Percentiles rank a stretch among this genome's conserved stretches.
Conservation (phyloP, 2,113 vertebrate genomes). For the Papio anubis region DNA sequence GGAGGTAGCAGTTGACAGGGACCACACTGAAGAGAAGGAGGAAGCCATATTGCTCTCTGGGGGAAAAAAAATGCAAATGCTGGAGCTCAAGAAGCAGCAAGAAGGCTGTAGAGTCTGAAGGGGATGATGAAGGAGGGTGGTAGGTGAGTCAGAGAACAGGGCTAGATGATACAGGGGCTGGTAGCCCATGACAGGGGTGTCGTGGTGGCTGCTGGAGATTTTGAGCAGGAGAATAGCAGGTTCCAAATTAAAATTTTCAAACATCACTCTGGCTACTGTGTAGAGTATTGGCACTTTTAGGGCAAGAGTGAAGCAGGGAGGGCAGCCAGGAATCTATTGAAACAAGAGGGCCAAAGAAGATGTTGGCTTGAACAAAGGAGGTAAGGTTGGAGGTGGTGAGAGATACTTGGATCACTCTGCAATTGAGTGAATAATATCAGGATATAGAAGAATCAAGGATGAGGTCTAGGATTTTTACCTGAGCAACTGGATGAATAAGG, state of each 20-base stretch:
- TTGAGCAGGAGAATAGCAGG: not conserved
- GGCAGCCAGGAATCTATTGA: not conserved
- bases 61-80: not conserved
- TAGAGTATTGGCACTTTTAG: not conserved
- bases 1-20: not conserved
- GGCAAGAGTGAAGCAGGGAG: not conserved
- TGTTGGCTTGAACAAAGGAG: not conserved
- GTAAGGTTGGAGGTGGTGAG: not conserved
- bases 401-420: not conserved
- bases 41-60: not conserved
- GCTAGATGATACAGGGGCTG: not conserved
- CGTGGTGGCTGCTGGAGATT: not conserved
- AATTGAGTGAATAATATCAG: not conserved
- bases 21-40: not conserved
- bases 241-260: not conserved
- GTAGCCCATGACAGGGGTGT: not conserved
- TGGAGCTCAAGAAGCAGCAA: not conserved
- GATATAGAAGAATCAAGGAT: not conserved
- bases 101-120: not conserved
- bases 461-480: not conserved
- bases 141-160: not conserved
- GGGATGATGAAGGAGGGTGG: not conserved
- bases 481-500: not conserved
- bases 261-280: not conserved
- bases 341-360: not conserved